Percentiles rank a stretch among this genome's conserved stretches.
These are phyloP conservation scores for Spilarctia lutea DNA, from an alignment of 2,888 invertebrate species.

Conservation along the genomic window DNA sequence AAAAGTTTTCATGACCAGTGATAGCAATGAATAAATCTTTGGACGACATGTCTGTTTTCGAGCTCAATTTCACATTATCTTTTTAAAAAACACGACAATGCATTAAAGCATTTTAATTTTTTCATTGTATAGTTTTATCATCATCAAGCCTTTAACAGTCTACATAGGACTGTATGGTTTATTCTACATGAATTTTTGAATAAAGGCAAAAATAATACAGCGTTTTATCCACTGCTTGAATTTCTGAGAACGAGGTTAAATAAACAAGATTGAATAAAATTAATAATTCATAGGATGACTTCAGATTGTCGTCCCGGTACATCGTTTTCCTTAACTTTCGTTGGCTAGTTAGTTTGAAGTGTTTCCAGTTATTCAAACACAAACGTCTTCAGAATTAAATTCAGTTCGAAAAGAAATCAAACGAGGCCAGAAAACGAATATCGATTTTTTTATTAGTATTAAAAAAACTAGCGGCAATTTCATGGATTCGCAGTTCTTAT, in stretches of 20 bases:
- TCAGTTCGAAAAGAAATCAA: background rate
- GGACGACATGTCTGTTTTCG: no score
- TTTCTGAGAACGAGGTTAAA: background rate
- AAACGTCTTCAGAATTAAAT: background rate
- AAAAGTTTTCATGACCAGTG: no score
- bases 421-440: background rate
- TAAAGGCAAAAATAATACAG: background rate
- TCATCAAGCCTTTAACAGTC: no score
- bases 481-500: no score
- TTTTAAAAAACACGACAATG: no score
- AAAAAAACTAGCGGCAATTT: background rate
- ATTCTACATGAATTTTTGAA: background rate
- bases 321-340: constrained; percentile 6
- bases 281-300: constrained; percentile 11
- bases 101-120: no score
- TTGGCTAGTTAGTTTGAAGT: constrained; percentile 10
- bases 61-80: no score
- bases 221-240: background rate
- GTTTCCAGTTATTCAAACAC: constrained; percentile 16
- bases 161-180: no score
- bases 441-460: background rate
- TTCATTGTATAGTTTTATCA: no score
- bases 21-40: no score
- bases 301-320: constrained; percentile 11
- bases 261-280: constrained; percentile 4